Base-by-base conservation (phyloP, 2,888 invertebrate species). In the Drosophila fulvimacula region DNA sequence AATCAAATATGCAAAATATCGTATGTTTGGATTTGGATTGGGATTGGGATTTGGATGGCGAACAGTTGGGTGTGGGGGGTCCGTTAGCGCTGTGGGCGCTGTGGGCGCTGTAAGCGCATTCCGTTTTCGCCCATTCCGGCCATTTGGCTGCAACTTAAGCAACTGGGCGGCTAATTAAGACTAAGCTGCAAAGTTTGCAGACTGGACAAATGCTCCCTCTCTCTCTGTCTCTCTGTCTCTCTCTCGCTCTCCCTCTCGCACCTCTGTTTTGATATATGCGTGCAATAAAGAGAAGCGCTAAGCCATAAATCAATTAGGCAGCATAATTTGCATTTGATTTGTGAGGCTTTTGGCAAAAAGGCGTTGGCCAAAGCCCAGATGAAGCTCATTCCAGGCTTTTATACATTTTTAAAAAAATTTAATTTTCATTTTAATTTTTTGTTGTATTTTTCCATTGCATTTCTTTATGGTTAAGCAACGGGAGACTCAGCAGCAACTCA, bases 261-360 rank as follows among this genome's bases (percentile, higher is more conserved):
- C 19, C 42, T 5, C 24, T 32, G n/a, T 34, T 41, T 67, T 76
- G 76, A 76, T 71, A 68, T 61, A 76, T 73, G 82, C 80, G 63
- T 68, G 71, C 61, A 73, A 82, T 74, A 79, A 87, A 79, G 66
- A 72, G 67, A 70, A 62, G 69, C 75, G 69, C 64, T 62, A 71
- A 65, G 60, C 69, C 80, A 87, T 86, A 86, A 86, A 86, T 86
- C 89, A 86, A 86, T 86, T 86, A 86, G 64, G 78, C 73, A 74
- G 76, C 85, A 82, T 87, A 89, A 86, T 86, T 89, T 86, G 85
- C 89, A 89, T 86, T 80, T 89, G 88, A 84, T 89, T 89, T 86
- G 85, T 87, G 85, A 60, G 68, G 34, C 70, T 75, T 70, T 75
- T 60, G 53, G 79, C 67, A 51, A 53, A 41, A 44, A 46, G 51